Conservation (phyloP, 2,888 invertebrate species). For the Eurytoma californica region DNA sequence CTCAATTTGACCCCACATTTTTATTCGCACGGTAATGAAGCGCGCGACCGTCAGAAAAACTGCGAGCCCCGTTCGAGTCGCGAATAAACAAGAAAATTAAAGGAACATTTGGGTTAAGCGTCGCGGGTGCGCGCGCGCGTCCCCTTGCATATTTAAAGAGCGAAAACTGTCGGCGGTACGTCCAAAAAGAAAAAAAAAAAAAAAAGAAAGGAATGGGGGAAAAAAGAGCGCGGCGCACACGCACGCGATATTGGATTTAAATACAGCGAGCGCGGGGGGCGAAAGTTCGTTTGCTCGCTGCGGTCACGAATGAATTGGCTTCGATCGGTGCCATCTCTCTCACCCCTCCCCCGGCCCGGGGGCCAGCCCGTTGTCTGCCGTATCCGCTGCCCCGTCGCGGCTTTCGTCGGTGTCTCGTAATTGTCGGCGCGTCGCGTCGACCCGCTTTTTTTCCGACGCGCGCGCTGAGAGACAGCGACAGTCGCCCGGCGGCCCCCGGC, state of each 20-base stretch:
- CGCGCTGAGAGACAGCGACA: no score
- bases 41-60: no score
- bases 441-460: not conserved
- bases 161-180: no score
- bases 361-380: not conserved
- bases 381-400: slow-evolving; percentile 19
- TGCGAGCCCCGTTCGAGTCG: no score
- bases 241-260: slow-evolving; percentile 14
- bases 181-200: no score
- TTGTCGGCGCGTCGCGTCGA: slow-evolving; percentile 24
- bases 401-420: slow-evolving; percentile 23
- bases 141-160: not conserved
- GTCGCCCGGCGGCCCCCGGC: no score
- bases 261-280: not conserved
- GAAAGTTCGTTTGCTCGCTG: not conserved
- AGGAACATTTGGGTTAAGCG: not conserved
- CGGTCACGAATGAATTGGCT: slow-evolving; percentile 32
- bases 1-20: no score
- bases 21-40: no score
- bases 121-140: not conserved
- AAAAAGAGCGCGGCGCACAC: no score
- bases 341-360: not conserved
- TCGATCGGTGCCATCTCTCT: slow-evolving; percentile 9
- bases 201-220: no score
- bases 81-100: no score